Evolutionary conservation across 2,113 vertebrate genomes (phyloP).

Genomic region (Pangasianodon gigas): DNA sequence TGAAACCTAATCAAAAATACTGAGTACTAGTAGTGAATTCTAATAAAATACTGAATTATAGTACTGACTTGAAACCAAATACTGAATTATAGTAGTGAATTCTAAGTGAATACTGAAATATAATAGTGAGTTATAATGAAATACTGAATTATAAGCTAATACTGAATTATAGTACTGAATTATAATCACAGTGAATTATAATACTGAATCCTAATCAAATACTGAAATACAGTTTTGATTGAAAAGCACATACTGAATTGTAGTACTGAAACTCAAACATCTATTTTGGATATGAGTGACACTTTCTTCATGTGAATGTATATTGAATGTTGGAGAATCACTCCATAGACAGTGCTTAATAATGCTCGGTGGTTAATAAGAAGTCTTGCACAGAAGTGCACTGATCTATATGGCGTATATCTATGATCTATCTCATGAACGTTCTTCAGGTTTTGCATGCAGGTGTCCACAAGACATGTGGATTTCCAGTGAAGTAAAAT

Average conservation of each 20-base stretch:
- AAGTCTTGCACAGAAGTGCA: too few relatives aligned
- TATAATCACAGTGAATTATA: not conserved
- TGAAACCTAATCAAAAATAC: not conserved
- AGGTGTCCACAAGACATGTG: too few relatives aligned
- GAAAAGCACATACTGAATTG: not conserved
- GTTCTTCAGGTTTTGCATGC: too few relatives aligned
- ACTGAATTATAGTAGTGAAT: not conserved
- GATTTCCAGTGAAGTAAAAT: too few relatives aligned
- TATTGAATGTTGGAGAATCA: too few relatives aligned
- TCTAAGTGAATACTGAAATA: not conserved
- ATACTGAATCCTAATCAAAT: not conserved
- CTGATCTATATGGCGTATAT: too few relatives aligned
- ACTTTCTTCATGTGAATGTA: too few relatives aligned
- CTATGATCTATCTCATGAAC: too few relatives aligned
- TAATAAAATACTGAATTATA: not conserved
- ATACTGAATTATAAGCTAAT: not conserved
- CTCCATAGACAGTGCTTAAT: too few relatives aligned
- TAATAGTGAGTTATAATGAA: not conserved
- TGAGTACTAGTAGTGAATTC: not conserved
- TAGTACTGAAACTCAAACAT: not conserved
- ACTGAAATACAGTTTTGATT: not conserved
- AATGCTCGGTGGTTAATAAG: too few relatives aligned
- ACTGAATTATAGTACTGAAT: not conserved
- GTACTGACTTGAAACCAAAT: not conserved
- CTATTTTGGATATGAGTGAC: too few relatives aligned